These are phyloP conservation scores for Meriones unguiculatus DNA, from an alignment of 2,113 vertebrate species.

Conservation along the genomic window DNA sequence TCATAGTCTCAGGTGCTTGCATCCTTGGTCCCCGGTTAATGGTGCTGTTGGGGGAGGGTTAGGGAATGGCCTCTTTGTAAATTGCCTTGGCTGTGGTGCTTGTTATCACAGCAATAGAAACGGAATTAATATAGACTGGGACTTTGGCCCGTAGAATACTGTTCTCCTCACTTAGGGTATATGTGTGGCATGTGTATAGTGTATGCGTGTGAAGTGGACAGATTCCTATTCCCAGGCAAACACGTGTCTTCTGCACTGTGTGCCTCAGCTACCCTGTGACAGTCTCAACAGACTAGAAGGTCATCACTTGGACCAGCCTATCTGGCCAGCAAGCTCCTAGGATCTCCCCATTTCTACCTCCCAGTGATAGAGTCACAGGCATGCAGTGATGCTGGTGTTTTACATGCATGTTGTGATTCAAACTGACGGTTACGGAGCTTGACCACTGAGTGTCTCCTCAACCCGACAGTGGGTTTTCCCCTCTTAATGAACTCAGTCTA, in stretches of 20 bases:
- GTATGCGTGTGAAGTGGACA: not conserved
- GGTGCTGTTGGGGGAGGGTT: not conserved
- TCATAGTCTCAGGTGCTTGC: not conserved
- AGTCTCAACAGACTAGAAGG: not conserved
- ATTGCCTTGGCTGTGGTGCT: not conserved
- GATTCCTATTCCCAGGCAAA: not conserved
- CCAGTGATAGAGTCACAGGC: no score
- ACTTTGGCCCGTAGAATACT: not conserved
- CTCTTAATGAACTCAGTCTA: not conserved
- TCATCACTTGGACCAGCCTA: no score
- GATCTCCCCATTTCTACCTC: not conserved
- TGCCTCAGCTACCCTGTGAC: not conserved
- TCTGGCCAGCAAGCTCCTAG: not conserved
- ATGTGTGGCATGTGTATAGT: not conserved
- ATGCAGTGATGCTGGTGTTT: not conserved
- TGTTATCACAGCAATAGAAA: not conserved
- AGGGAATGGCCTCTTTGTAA: not conserved
- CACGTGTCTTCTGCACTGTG: not conserved
- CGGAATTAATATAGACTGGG: not conserved
- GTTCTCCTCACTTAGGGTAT: not conserved
- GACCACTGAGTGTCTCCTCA: not conserved
- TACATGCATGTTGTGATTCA: not conserved
- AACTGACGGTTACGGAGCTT: not conserved
- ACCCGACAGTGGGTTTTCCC: not conserved
- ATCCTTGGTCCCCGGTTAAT: not conserved